Evolutionary conservation across 2,888 invertebrate species (phyloP).

Genomic region (Cephus spinipes): DNA sequence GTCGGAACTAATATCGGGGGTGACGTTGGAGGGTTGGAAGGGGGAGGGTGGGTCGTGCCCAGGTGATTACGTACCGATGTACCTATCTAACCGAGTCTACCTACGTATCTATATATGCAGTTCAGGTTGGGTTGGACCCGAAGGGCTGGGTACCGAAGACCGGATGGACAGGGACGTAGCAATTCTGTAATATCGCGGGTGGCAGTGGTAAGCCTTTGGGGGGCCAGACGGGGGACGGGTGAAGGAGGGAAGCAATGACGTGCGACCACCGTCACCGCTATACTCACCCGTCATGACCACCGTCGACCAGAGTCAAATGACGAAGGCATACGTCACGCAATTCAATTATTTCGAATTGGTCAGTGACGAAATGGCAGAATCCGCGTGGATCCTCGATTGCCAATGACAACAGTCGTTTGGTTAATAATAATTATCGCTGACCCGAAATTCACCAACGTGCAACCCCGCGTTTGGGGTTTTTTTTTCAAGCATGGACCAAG

Average conservation of each 20-base stretch:
- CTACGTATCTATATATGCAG: not conserved
- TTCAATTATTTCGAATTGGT: constrained; percentile 5
- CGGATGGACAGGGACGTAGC: constrained; percentile 40
- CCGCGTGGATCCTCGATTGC: not conserved
- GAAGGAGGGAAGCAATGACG: constrained; percentile 52
- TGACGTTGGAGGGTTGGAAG: not conserved
- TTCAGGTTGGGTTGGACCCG: not conserved
- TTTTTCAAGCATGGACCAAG: not conserved
- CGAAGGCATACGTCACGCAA: constrained; percentile 20
- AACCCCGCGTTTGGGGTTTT: not conserved
- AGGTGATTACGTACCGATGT: not conserved
- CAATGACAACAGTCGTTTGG: not conserved
- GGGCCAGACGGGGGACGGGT: constrained; percentile 31
- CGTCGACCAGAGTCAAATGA: constrained; percentile 38
- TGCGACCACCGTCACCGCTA: constrained; percentile 43
- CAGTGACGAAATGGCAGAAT: not conserved
- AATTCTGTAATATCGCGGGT: constrained; percentile 55
- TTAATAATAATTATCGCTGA: not conserved
- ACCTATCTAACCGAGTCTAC: not conserved
- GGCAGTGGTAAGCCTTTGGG: constrained; percentile 49
- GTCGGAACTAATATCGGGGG: constrained; percentile 51
- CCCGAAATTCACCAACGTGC: not conserved
- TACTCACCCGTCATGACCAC: constrained; percentile 34
- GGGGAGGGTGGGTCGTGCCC: not conserved
- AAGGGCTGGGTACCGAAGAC: constrained; percentile 20